Conservation (phyloP, 2,797 vertebrate species). For the Chloroceryle amazona region DNA sequence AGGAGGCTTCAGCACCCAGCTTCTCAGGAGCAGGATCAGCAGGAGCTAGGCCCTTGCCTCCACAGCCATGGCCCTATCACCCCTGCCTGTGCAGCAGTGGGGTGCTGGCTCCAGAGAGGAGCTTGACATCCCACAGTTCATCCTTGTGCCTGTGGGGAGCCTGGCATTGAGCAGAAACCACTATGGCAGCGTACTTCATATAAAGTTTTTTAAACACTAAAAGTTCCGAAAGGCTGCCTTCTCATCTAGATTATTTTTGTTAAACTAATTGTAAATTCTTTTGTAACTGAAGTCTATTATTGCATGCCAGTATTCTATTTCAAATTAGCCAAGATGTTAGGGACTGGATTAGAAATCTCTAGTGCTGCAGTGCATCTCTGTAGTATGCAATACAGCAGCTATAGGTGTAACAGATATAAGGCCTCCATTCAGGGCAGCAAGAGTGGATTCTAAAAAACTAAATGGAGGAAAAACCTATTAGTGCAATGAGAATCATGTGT, state of each 20-base stretch:
- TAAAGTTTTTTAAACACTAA: neutral
- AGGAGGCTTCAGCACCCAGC: neutral
- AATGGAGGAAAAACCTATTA: neutral
- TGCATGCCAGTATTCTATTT: neutral
- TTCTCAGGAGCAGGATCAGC: fast-evolving
- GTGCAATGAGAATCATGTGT: neutral
- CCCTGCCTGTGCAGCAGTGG: fast-evolving
- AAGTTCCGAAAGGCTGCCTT: neutral
- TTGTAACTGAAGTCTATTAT: neutral
- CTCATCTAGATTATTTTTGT: neutral
- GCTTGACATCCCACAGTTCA: fast-evolving
- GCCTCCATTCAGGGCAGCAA: neutral
- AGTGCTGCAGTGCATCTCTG: neutral
- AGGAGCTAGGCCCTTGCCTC: neutral
- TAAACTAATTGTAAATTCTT: neutral
- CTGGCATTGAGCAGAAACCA: neutral
- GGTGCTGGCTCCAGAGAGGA: neutral
- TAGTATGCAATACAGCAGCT: fast-evolving
- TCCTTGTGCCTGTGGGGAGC: neutral
- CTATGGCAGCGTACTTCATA: fast-evolving
- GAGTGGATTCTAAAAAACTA: neutral
- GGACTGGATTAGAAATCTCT: neutral
- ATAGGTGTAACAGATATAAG: neutral
- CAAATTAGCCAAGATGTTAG: neutral
- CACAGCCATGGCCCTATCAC: fast-evolving